Evolutionary conservation across 2,113 vertebrate genomes (phyloP), one percentile per base, ranked within the genome.

Genomic region (Ptyas mucosa): DNA sequence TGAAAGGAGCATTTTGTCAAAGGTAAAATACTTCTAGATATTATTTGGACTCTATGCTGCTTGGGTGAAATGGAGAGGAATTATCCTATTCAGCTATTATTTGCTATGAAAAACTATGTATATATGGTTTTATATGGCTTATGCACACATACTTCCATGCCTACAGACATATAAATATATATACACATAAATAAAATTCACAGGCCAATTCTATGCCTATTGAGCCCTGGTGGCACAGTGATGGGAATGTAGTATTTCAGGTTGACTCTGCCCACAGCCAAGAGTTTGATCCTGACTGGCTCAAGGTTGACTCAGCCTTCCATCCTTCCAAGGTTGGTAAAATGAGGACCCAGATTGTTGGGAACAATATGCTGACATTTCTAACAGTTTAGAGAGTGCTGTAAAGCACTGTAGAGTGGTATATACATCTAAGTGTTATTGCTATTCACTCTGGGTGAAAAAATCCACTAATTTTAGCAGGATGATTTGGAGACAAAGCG

Each of bases 11-110:
- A 29, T 64, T 61, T 92, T 93, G 95, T 94, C 58, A 3, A 91
- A 93, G 90, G 24, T 93, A 94, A 92, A 81, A 81, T 96, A 94
- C 89, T 94, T 93, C 91, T 90, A 93, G 91, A 81, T 94, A 94
- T 94, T 92, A 93, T 21, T 93, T 93, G 61, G 96, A 93, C 88
- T 96, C 88, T 92, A 14, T 51, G 39, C 89, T 94, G 93, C 91
- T 94, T 94, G 91, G 90, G 90, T 87, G 90, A 91, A 93, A 90
- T n/a, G 0, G 51, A 43, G 91, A 75, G 55, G 92, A 0, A 0
- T 89, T 92, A 94, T 94, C 91, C 89, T 49, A 39, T 90, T 95
- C 87, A 54, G 81, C 49, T 92, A 92, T 61, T 46, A 75, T 90
- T 95, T 94, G 94, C 89, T 89, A 91, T 89, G 88, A 93, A 95